Evolutionary conservation across 2,113 vertebrate genomes (phyloP).

Genomic region (Heteronetta atricapilla): DNA sequence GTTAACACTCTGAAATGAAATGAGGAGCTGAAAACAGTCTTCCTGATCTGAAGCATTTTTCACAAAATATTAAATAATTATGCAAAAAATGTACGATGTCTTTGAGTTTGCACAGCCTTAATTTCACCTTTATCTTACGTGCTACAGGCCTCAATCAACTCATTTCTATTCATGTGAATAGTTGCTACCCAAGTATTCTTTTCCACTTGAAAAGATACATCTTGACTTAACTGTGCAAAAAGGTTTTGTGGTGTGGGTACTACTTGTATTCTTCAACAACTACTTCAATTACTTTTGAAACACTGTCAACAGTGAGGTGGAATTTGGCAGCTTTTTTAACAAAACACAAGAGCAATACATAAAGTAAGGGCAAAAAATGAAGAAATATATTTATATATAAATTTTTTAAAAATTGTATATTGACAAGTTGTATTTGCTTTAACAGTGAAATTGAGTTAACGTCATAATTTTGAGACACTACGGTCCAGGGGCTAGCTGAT

Average conservation of each 20-base stretch:
- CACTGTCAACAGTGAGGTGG: not conserved
- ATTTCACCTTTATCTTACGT: not conserved
- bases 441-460: not conserved
- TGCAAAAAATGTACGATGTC: not conserved
- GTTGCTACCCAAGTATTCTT: not conserved
- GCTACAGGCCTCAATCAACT: not conserved
- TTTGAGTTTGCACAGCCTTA: not conserved
- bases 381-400: not conserved
- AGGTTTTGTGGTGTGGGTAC: not conserved
- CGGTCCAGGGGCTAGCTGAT: constrained; percentile 23
- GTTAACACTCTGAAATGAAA: not conserved
- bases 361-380: not conserved
- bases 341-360: not conserved
- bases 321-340: not conserved
- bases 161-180: not conserved
- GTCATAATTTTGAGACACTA: not conserved
- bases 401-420: not conserved
- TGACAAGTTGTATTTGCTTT: not conserved
- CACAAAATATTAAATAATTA: not conserved
- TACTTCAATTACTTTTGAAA: not conserved
- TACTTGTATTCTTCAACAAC: not conserved
- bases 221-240: not conserved
- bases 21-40: not conserved
- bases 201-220: not conserved
- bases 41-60: not conserved